phyloP scores from a whole-genome alignment of 2,797 vertebrate species.

The Pogoniulus pusillus region DNA sequence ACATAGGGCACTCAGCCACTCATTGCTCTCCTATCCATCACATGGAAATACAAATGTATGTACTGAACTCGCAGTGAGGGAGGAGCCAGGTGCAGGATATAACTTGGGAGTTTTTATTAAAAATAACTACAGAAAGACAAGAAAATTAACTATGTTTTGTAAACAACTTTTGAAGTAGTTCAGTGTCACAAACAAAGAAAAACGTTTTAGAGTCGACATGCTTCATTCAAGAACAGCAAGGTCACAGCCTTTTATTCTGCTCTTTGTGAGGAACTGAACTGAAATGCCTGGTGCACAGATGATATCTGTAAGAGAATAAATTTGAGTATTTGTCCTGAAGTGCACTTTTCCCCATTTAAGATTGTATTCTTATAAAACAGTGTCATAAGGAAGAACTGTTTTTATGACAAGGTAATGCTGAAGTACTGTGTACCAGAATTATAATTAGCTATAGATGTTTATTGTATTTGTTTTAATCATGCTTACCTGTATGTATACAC shows the following conservation, averaged over 20 bases:
- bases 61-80: not conserved
- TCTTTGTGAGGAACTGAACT: not conserved
- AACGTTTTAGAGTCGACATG: not conserved
- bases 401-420: not conserved
- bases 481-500: not conserved
- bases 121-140: not conserved
- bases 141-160: not conserved
- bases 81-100: not conserved
- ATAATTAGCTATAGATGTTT: not conserved
- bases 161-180: not conserved
- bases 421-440: not conserved
- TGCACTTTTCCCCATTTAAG: not conserved
- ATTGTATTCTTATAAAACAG: not conserved
- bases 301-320: not conserved
- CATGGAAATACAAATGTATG: not conserved
- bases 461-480: not conserved
- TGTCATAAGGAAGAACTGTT: not conserved
- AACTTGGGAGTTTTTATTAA: not conserved
- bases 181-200: not conserved
- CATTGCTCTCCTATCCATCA: not conserved
- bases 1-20: not conserved
- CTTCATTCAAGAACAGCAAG: not conserved
- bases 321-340: not conserved
- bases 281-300: not conserved
- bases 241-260: not conserved